Evolutionary conservation across 37 sponge, comb jelly and placozoan genomes (phyloP).

Genomic region (Spongilla lacustris): DNA sequence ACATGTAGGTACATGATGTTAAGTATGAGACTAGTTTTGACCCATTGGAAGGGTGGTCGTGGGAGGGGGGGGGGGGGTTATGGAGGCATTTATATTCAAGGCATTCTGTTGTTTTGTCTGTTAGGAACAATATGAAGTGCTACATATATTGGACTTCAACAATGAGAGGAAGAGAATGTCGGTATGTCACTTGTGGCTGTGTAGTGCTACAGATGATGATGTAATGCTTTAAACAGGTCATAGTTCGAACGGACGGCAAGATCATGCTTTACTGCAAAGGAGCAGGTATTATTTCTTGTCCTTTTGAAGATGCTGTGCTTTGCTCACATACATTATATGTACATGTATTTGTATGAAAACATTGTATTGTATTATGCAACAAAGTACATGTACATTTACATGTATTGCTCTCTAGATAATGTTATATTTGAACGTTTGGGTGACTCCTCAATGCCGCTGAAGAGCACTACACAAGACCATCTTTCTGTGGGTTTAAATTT

Average conservation of each 20-base stretch:
- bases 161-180: constrained; percentile 99
- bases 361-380: too few relatives aligned
- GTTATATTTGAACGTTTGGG: constrained; percentile 42
- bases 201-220: neutral
- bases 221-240: constrained; percentile 39
- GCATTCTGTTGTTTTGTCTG: too few relatives aligned
- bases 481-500: constrained; percentile 33
- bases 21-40: too few relatives aligned
- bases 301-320: too few relatives aligned
- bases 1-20: too few relatives aligned
- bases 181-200: constrained; percentile 36
- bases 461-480: constrained; percentile 42
- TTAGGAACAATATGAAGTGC: constrained; percentile 74
- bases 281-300: constrained; percentile 69
- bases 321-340: neutral
- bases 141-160: constrained; percentile 95
- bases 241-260: constrained; percentile 52
- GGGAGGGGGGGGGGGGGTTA: too few relatives aligned
- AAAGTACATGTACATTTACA: too few relatives aligned
- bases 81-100: too few relatives aligned
- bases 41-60: too few relatives aligned
- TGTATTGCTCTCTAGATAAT: constrained; percentile 40
- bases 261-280: constrained; percentile 90
- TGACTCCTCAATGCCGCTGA: constrained; percentile 3
- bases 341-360: neutral